Base-by-base conservation (phyloP, 2,888 invertebrate species). In the Limnephilus marmoratus region DNA sequence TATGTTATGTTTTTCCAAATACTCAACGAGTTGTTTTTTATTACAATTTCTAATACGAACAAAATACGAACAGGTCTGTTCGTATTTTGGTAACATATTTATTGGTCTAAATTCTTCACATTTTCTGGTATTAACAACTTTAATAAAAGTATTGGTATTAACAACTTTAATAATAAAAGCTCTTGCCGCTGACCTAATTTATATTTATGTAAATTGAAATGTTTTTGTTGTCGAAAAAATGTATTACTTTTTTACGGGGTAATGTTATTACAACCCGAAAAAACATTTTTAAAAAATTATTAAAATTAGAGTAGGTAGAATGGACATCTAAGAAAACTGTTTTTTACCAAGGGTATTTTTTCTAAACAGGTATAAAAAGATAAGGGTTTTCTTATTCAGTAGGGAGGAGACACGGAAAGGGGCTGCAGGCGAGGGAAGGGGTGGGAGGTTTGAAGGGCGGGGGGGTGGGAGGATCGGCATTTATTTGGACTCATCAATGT, bases 401-500 rank as follows among this genome's bases (percentile, higher is more conserved):
- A 24, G 68, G 82, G 94, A 93, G 94, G 93, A 9, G n/a, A 68
- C 9, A 24, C 68, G 68, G 94, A 93, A 90, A 91, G 91, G 93
- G 93, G 94, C 94, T 93, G 94, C 93, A 93, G 93, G 94, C 94
- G 94, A 94, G 94, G 85, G 88, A 24, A 34, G 82, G 37, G 37
- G 34, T n/a, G 34, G 68, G 53, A 80, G n/a, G 85, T 24, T 68
- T 24, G 18, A 81, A 91, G 45, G 86, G 86, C 24, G 45, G 15
- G 41, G 53, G 45, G 83, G n/a, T n/a, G 90, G 41, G 45, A 45
- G 45, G 81, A 90, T 92, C 90, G 90, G 90, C 93, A 92, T 93
- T 93, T 93, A 93, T 93, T 93, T 93, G 93, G 93, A 90, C 93
- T 93, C 93, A 93, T 93, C 93, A 93, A 93, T 93, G 93, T 93